Percentiles rank a stretch among this genome's conserved stretches.
Evolutionary conservation across 2,113 vertebrate species (phyloP).

Genomic region (Galbula dea): DNA sequence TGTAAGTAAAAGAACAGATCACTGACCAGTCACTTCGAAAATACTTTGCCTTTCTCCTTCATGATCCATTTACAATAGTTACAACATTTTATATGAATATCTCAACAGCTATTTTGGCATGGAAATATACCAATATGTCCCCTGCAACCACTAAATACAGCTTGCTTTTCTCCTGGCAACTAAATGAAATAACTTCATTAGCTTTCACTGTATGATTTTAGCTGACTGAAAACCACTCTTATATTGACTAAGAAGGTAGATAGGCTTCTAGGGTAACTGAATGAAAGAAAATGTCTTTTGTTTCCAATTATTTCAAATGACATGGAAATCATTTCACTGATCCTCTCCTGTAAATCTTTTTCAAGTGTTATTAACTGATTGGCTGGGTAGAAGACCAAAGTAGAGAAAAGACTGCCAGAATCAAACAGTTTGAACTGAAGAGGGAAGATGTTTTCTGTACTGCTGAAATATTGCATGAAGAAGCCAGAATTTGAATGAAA

Average conservation of each 20-base stretch:
- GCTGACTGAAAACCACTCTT: not conserved
- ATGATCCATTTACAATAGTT: not conserved
- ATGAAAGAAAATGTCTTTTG: not conserved
- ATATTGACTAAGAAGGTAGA: not conserved
- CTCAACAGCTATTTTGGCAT: not conserved
- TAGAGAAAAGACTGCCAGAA: not conserved
- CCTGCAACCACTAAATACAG: not conserved
- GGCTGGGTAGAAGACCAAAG: not conserved
- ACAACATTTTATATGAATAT: not conserved
- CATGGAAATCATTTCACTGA: not conserved
- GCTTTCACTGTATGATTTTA: not conserved
- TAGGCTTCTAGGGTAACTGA: not conserved
- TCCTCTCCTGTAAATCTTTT: not conserved
- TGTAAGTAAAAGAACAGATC: not conserved
- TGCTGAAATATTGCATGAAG: not conserved
- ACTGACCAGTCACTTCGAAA: not conserved
- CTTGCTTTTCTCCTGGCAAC: not conserved
- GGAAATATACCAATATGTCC: not conserved
- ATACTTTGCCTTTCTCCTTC: not conserved
- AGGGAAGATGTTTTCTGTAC: not conserved
- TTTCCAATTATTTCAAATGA: not conserved
- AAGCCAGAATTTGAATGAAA: not conserved
- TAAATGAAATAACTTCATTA: not conserved
- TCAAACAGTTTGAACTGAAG: not conserved
- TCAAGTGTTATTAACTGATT: not conserved